Base-by-base conservation (phyloP, 2,888 invertebrate genomes). In the Bruchidius siliquastri region DNA sequence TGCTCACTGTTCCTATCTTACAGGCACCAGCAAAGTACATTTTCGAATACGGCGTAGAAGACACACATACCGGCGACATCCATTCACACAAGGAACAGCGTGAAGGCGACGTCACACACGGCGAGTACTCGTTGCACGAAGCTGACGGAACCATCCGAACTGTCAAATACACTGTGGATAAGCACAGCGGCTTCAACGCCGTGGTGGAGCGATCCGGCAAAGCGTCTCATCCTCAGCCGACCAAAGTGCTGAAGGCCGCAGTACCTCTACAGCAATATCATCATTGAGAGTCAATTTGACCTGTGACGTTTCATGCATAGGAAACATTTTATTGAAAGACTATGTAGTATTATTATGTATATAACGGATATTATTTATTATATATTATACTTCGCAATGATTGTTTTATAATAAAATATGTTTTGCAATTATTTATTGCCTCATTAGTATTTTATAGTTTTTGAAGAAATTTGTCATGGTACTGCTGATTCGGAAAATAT, bases 161-260 rank as follows among this genome's bases (percentile, higher is more conserved):
- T 79, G 90, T 90, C 72, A 86, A 88, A 78, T 90, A 90, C 82
- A 85, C 89, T 75, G 90, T 90, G 76, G 90, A 90, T 83, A 88
- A 89, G 75, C 87, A 88, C 77, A 88, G 87, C 76, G 90, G 90
- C 87, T 90, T 85, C 81, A 84, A 84, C 74, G 85, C 84, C 70
- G 81, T 83, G 6, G 85, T 85, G 0, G 81, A 83, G 75, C 81
- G 80, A 74, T 78, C 81, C 67, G 91, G 91, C 72, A 91, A 92
- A 26, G 73, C 78, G 18, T 49, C 22, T 4, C 75, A 76, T 22
- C 73, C 74, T 69, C 74, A 73, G 49, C 74, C 73, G 0, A 72
- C 74, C 13, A 69, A 21, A 20, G n/a, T 68, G 0, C 26, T 67
- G 13, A 49, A 49, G 49, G 49, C 49, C 13, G 49, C 49, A 49